These are phyloP conservation scores for Patella vulgata DNA, from an alignment of 1,140 invertebrate genomes.

Conservation along the genomic window DNA sequence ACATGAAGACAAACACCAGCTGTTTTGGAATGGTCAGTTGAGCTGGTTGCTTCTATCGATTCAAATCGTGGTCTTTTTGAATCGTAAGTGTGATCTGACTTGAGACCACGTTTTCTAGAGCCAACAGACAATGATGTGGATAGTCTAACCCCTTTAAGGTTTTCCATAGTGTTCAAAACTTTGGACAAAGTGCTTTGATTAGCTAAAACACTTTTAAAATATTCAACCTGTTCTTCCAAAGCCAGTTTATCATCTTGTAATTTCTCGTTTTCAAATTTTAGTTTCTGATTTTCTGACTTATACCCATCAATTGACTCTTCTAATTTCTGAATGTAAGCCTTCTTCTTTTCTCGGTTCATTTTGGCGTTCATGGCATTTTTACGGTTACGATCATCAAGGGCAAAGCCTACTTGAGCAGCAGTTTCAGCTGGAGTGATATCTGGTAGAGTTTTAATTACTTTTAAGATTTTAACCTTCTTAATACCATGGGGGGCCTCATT, in stretches of 20 bases:
- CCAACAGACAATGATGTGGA: slow-evolving; percentile 37
- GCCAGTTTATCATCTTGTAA: slow-evolving; percentile 30
- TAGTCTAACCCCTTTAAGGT: slow-evolving; percentile 49
- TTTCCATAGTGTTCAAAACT: slow-evolving; percentile 56
- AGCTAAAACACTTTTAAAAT: slow-evolving; percentile 56
- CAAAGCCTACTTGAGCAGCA: slow-evolving; percentile 35
- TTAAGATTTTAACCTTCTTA: slow-evolving; percentile 40
- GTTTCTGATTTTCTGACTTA: slow-evolving; percentile 39
- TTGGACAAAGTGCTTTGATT: slow-evolving; percentile 58
- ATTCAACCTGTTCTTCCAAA: slow-evolving; percentile 52
- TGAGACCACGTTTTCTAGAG: slow-evolving; percentile 37
- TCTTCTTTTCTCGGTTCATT: slow-evolving; percentile 61
- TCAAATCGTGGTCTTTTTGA: neutral
- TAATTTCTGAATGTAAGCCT: slow-evolving; percentile 51
- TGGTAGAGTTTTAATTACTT: slow-evolving; percentile 41
- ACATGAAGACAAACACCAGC: slow-evolving; percentile 63
- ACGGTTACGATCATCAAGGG: slow-evolving; percentile 50
- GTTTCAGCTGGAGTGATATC: slow-evolving; percentile 16
- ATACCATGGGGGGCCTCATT: neutral
- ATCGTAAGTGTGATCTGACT: slow-evolving; percentile 47
- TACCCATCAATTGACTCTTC: slow-evolving; percentile 48
- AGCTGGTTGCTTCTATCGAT: slow-evolving; percentile 8
- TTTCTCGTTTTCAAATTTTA: slow-evolving; percentile 31
- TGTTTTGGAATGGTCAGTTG: slow-evolving; percentile 3
- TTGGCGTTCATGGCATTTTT: slow-evolving; percentile 62